phyloP scores from a whole-genome alignment of 2,888 invertebrate genomes.

The Maniola hyperantus region DNA sequence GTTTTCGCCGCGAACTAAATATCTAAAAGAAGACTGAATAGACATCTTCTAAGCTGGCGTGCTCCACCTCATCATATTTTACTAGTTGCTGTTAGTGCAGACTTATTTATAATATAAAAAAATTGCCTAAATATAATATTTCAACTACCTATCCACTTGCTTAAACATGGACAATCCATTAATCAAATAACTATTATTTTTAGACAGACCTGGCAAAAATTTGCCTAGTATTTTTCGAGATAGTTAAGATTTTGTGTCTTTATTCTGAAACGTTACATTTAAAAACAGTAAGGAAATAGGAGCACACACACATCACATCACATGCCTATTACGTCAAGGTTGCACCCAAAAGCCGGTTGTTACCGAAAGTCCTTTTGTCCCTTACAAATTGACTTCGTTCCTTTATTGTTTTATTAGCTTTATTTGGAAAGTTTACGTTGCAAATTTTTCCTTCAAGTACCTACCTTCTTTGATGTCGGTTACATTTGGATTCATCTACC shows the following conservation, averaged over 20 bases:
- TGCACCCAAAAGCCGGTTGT: slow-evolving; percentile 22
- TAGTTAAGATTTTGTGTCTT: background rate
- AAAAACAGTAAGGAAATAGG: background rate
- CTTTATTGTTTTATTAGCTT: slow-evolving; percentile 71
- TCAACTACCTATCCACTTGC: background rate
- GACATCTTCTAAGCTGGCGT: no score
- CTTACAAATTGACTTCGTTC: slow-evolving; percentile 66
- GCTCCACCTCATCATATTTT: no score
- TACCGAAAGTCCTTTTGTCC: slow-evolving; percentile 45
- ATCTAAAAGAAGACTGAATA: no score
- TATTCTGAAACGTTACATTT: background rate
- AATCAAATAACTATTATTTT: background rate
- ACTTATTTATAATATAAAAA: no score
- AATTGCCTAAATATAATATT: background rate
- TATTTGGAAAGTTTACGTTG: slow-evolving; percentile 62
- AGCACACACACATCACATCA: background rate
- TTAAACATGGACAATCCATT: background rate
- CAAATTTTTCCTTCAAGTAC: slow-evolving; percentile 57
- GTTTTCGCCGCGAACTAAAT: no score
- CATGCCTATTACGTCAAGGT: slow-evolving; percentile 4
- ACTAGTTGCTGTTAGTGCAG: no score
- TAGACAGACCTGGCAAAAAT: background rate
- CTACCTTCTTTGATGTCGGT: slow-evolving; percentile 63
- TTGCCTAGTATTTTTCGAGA: background rate
- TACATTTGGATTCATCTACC: background rate